Base-by-base conservation (phyloP, 2,888 invertebrate species). In the Caenorhabditis sulstoni region DNA sequence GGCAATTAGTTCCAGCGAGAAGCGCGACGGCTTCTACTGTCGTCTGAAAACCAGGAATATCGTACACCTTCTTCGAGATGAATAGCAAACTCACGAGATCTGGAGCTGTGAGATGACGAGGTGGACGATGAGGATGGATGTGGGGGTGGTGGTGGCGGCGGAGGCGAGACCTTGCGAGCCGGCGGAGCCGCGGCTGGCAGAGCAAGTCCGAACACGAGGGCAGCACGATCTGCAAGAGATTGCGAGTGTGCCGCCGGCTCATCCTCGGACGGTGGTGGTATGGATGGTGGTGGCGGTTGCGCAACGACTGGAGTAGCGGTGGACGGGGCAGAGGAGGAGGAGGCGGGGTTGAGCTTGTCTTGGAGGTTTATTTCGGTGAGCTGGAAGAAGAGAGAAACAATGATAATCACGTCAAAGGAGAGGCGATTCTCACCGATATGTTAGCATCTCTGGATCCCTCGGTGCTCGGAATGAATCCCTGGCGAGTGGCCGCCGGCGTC, bases 391-490 rank as follows among this genome's bases (percentile, higher is more conserved):
- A 29, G 7, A 29, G 29, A 29, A 29, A 3, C 29, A 29, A n/a
- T n/a, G 29, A 29, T 29, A 29, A 5, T 29, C 29, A 29, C 29
- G 7, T 29, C 29, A 29, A 3, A 29, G 7, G 7, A 29, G 29
- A 5, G 29, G 29, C 29, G 3, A n/a, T 29, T 39, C 29, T 52
- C 23, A 52, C 52, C 29, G 20, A 23, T 9, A 23, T 23, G 11
- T 52, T 52, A 1, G 29, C 52, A 29, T 22, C 29, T 5, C 29
- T 52, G 4, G 50, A 37, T 52, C 59, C 70, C 12, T 77, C 77
- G 3, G 77, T 77, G 45, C 70, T 77, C 50, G 77, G 77, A 49
- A 77, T 77, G 61, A 77, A 77, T 23, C 77, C 70, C 5, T 20
- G 50, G 1, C 67, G 50, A 7, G 45, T 12, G 0, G 61, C n/a